Evolutionary conservation across 2,888 invertebrate species (phyloP).

Genomic region (Ormyrus labotus): DNA sequence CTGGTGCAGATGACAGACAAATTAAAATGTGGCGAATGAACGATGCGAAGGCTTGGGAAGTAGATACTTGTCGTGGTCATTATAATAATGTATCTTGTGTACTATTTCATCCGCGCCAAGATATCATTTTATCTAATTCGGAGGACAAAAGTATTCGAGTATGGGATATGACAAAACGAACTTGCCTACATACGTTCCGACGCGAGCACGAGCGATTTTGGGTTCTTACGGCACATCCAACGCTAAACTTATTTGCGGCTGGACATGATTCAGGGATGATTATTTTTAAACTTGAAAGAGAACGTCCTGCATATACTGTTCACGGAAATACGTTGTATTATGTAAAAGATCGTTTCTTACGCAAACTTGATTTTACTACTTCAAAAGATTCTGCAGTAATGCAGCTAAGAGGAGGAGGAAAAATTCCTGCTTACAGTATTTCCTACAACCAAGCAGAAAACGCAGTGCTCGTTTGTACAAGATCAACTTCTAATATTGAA

Average conservation of each 20-base stretch:
- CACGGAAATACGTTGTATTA: slow-evolving; percentile 96
- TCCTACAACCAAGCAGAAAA: slow-evolving; percentile 98
- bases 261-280: slow-evolving; percentile 99
- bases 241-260: slow-evolving; percentile 98
- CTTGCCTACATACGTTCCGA: slow-evolving; percentile 93
- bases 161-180: slow-evolving; percentile 98
- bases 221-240: slow-evolving; percentile 96
- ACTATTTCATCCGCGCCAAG: slow-evolving; percentile 97
- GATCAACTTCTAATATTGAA: slow-evolving; percentile 86
- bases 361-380: slow-evolving; percentile 94
- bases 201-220: slow-evolving; percentile 98
- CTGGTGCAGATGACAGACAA: slow-evolving; percentile 98
- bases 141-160: slow-evolving; percentile 98
- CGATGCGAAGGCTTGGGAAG: slow-evolving; percentile 99
- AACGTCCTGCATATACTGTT: slow-evolving; percentile 96
- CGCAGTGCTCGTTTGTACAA: slow-evolving; percentile 91
- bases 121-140: slow-evolving; percentile 96
- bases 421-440: slow-evolving; percentile 89
- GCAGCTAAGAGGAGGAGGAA: slow-evolving; percentile 90
- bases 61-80: slow-evolving; percentile 99
- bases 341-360: slow-evolving; percentile 93
- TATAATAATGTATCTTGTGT: slow-evolving; percentile 99
- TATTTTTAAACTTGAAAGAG: slow-evolving; percentile 90
- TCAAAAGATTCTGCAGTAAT: slow-evolving; percentile 95
- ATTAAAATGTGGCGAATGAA: slow-evolving; percentile 99